A percentile compares a stretch with the other conserved stretches of the same genome.
phyloP scores from a whole-genome alignment of 2,888 invertebrate species.

The Amblyjoppa fuscipennis region DNA sequence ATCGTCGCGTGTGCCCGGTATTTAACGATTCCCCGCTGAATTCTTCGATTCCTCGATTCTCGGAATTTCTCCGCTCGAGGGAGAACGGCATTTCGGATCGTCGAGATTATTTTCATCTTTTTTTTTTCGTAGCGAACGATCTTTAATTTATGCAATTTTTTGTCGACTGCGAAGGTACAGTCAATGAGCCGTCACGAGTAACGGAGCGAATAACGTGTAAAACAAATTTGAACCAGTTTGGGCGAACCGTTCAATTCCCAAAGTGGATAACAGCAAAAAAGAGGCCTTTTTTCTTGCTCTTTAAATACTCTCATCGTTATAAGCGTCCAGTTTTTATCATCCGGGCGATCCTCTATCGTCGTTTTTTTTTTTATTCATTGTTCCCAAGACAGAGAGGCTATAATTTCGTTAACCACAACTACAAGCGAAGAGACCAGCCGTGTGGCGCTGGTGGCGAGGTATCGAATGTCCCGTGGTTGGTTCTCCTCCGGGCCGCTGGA shows the following conservation, averaged over 20 bases:
- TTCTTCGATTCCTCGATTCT: slow-evolving; percentile 28
- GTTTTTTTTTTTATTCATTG: slow-evolving; percentile 8
- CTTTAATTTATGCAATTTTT: slow-evolving; percentile 6
- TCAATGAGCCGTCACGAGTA: not conserved
- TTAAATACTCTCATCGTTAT: not conserved
- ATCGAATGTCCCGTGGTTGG: slow-evolving; percentile 74
- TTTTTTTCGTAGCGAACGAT: slow-evolving; percentile 14
- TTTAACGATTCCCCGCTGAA: slow-evolving; percentile 6
- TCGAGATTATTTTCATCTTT: not conserved
- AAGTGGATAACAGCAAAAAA: not conserved
- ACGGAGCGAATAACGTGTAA: not conserved
- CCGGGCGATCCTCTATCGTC: not conserved
- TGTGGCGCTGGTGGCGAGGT: slow-evolving; percentile 67
- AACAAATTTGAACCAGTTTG: not conserved
- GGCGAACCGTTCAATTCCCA: not conserved
- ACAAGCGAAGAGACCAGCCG: slow-evolving; percentile 70
- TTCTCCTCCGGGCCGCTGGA: slow-evolving; percentile 34
- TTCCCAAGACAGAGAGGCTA: slow-evolving; percentile 7
- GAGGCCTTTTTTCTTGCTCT: not conserved
- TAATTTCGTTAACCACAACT: slow-evolving; percentile 78
- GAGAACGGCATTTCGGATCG: slow-evolving; percentile 33
- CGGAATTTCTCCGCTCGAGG: slow-evolving; percentile 23
- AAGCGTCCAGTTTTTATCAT: slow-evolving; percentile 19
- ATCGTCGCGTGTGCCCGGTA: slow-evolving; percentile 21
- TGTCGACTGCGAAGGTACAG: not conserved